These are phyloP conservation scores for Penaeus indicus DNA, from an alignment of 1,140 invertebrate species.

Conservation along the genomic window DNA sequence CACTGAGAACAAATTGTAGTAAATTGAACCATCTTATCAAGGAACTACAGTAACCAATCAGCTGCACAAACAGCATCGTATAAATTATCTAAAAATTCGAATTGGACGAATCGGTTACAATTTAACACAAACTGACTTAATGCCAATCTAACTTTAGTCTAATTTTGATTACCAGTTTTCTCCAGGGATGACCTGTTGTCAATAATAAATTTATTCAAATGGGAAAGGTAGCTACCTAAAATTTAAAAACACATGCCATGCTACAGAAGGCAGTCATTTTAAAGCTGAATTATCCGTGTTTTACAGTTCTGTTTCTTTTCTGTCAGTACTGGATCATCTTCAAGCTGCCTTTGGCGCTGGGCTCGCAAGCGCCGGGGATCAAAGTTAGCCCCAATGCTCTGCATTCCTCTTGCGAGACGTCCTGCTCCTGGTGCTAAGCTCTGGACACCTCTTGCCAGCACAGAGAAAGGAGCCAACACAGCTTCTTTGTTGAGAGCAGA, in stretches of 20 bases:
- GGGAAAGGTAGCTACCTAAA: not conserved
- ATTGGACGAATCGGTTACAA: too few species aligned
- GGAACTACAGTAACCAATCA: too few species aligned
- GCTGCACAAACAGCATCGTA: too few species aligned
- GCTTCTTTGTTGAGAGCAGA: conserved; percentile 73
- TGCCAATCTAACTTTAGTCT: too few species aligned
- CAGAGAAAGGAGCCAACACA: conserved; percentile 75
- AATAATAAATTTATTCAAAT: not conserved
- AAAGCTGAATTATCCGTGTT: conserved; percentile 57
- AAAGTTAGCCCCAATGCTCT: conserved; percentile 84
- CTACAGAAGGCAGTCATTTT: not conserved
- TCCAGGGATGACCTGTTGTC: too few species aligned
- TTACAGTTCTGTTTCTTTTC: conserved; percentile 44
- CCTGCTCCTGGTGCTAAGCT: conserved; percentile 56
- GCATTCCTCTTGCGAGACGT: conserved; percentile 69
- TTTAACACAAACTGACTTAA: too few species aligned
- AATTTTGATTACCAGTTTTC: too few species aligned
- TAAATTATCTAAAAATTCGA: too few species aligned
- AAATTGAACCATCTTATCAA: too few species aligned
- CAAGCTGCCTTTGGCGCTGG: conserved; percentile 50
- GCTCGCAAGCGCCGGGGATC: conserved; percentile 81
- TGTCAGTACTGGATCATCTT: conserved; percentile 53
- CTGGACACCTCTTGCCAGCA: conserved; percentile 83
- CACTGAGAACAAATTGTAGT: too few species aligned
- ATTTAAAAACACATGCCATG: not conserved